Evolutionary conservation across 1,140 invertebrate genomes (phyloP).

Genomic region (Physella acuta): DNA sequence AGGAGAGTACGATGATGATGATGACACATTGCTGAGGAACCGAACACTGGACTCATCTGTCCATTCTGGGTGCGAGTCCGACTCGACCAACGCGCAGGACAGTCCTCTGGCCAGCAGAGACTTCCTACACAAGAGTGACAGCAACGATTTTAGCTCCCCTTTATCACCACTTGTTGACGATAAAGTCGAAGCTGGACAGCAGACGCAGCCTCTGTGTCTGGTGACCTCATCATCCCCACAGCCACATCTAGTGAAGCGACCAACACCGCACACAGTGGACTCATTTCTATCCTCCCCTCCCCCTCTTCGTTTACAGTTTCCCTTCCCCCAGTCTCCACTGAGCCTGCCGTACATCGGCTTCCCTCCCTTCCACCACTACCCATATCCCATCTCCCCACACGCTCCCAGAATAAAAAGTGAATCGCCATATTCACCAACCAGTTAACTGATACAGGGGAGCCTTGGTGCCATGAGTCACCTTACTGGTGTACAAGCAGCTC

Average conservation of each 20-base stretch:
- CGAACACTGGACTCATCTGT: conserved; percentile 9
- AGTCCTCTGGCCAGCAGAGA: conserved; percentile 26
- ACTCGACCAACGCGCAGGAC: conserved; percentile 27
- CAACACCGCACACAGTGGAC: conserved; percentile 3
- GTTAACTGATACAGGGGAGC: too few species aligned
- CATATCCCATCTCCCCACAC: not conserved
- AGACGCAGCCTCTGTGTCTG: not conserved
- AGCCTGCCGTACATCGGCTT: conserved; percentile 1
- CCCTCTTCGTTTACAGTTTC: conserved; percentile 6
- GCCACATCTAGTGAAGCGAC: not conserved
- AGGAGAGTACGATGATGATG: conserved; percentile 28
- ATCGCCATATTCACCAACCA: not conserved
- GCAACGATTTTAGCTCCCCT: not conserved
- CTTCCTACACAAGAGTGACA: not conserved
- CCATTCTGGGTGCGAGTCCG: conserved; percentile 31
- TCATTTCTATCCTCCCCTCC: conserved; percentile 6
- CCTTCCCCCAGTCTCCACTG: not conserved
- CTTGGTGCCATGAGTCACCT: too few species aligned
- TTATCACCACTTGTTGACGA: conserved; percentile 21
- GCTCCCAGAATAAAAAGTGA: not conserved
- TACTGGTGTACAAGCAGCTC: too few species aligned
- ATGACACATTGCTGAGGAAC: conserved; percentile 22
- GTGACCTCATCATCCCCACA: not conserved
- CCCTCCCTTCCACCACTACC: not conserved
- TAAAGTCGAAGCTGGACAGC: not conserved